Base-by-base conservation (phyloP, 2,888 invertebrate species). In the Hermaeophaga mercurialis region DNA sequence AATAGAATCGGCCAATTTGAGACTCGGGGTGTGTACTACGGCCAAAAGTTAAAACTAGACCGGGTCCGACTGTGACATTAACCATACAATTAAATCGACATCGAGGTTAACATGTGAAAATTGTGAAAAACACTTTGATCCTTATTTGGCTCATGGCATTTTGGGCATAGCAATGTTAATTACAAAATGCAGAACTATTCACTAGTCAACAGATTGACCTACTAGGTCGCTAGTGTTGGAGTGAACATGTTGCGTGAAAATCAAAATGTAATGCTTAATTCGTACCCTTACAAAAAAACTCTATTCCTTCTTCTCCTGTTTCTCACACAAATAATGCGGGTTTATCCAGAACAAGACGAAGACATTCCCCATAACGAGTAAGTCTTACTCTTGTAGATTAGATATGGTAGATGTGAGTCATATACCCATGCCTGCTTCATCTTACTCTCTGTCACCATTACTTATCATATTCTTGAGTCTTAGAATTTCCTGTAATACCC, bases 281-380 rank as follows among this genome's bases (percentile, higher is more conserved):
- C 61, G 43, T 53, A 54, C 41, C 48, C 59, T 14, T 63, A 52
- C 52, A 56, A 56, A 44, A 54, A 49, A 45, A 56, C 53, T 46
- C 44, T 65, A 15, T 41, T 59, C 26, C 58, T 73, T 43, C 58
- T 70, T 22, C 38, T 73, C 22, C 53, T 72, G 47, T 62, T 74
- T 46, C 48, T 57, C 17, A 39, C 44, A 7, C 63, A 61, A 54
- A 54, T 83, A 68, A 82, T 78, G 63, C 76, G 79, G 45, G 78
- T 75, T 62, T 79, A 80, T 68, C 77, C 85, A 70, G 91, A 91
- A 80, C 91, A 91, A 79, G 90, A 91, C 73, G 91, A 92, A 82
- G 91, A 91, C 78, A 92, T 92, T 75, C 92, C 91, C 58, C 91
- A 91, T 79, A 90, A 90, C 80, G 91, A 91, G 92, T 92, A 83